phyloP scores from a whole-genome alignment of 2,888 invertebrate genomes.

The Megamerina dolium region DNA sequence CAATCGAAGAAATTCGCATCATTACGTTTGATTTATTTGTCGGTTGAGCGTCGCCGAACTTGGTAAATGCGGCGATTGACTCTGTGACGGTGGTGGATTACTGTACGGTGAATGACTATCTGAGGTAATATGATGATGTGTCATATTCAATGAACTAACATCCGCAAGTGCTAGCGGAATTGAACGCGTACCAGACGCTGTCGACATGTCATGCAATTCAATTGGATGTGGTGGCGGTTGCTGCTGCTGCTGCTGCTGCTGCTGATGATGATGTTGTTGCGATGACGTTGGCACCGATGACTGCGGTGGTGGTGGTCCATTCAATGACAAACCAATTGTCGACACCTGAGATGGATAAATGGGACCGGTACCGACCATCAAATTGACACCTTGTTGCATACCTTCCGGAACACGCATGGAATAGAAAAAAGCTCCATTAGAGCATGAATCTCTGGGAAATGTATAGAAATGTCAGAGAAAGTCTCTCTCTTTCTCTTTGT shows the following conservation, averaged over 20 bases:
- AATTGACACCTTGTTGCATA: constrained; percentile 31
- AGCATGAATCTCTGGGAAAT: background rate
- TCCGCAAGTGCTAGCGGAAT: constrained; percentile 23
- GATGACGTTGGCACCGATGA: too few species aligned
- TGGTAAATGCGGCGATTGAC: constrained; percentile 52
- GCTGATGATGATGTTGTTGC: too few species aligned
- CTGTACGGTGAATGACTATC: constrained; percentile 42
- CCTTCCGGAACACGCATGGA: constrained; percentile 20
- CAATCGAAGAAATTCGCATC: background rate
- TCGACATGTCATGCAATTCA: constrained; percentile 43
- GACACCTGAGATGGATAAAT: constrained; percentile 46
- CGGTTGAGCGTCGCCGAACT: constrained; percentile 52
- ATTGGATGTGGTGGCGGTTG: constrained; percentile 16
- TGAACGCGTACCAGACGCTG: constrained; percentile 18
- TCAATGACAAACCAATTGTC: constrained; percentile 24
- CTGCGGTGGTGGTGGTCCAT: constrained; percentile 11
- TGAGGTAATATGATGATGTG: constrained; percentile 37
- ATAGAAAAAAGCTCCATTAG: background rate
- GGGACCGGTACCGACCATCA: constrained; percentile 30
- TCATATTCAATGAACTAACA: constrained; percentile 34
- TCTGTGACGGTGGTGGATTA: constrained; percentile 41
- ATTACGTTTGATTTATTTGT: constrained; percentile 53
- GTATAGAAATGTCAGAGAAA: too few species aligned
- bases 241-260: too few species aligned
- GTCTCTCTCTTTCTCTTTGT: too few species aligned